A percentile compares a stretch with the other conserved stretches of the same genome.
Conservation (phyloP, 23 tunicate genomes). For the Halocynthia aurantium region DNA sequence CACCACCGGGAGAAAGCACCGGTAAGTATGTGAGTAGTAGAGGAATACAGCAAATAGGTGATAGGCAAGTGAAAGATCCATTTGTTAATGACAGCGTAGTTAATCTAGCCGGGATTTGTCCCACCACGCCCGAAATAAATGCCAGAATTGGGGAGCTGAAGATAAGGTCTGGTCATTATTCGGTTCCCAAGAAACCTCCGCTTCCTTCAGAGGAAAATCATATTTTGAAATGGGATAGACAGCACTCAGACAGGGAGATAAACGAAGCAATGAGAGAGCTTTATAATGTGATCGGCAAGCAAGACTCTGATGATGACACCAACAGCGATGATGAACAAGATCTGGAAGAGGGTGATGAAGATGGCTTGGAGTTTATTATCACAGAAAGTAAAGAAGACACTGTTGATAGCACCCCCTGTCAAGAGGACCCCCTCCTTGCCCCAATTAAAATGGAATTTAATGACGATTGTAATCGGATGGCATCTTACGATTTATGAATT, state of each 20-base stretch:
- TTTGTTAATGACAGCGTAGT: conserved; percentile 28
- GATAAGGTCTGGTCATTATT: conserved; percentile 73
- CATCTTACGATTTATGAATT: no score
- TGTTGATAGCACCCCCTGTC: neutral
- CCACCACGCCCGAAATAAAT: conserved; percentile 18
- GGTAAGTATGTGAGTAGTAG: conserved; percentile 1
- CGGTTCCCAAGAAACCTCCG: conserved; percentile 82
- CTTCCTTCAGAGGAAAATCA: conserved; percentile 22
- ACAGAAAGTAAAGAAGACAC: neutral
- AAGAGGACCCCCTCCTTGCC: conserved; percentile 24
- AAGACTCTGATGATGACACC: neutral
- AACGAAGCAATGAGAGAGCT: conserved; percentile 62
- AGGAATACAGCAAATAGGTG: neutral
- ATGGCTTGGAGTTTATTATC: neutral
- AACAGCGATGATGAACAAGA: neutral
- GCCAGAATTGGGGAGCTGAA: conserved; percentile 34
- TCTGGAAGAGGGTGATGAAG: conserved; percentile 11
- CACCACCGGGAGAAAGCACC: neutral
- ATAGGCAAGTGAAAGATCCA: conserved; percentile 2
- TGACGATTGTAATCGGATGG: conserved; percentile 23
- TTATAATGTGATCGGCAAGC: conserved; percentile 20
- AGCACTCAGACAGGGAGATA: conserved; percentile 31
- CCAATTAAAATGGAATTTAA: conserved; percentile 66
- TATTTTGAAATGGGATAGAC: conserved; percentile 7
- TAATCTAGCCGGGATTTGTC: neutral